Evolutionary conservation across 2,888 invertebrate genomes (phyloP), one percentile per base, ranked within the genome.

Genomic region (Leptopilina syphax): DNA sequence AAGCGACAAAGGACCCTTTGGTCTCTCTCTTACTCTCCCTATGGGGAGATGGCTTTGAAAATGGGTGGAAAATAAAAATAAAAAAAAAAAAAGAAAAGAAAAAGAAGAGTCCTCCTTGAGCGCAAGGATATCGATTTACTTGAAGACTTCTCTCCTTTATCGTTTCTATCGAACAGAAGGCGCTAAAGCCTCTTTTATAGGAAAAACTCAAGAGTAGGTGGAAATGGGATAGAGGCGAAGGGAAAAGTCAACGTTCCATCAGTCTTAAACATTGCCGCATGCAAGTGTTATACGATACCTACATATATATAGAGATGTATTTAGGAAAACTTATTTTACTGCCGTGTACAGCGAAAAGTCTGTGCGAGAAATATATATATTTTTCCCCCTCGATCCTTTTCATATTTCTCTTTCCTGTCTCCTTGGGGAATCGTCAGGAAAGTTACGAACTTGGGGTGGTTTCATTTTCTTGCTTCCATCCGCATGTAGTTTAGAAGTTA

Each of bases 111-210:
- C 68, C 84, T 78, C 77, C 70, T 85, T 85, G 83, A 82, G 65
- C 83, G 79, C 84, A 86, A 85, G 87, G 85, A 79, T 89, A 90
- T 90, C 89, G 90, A 90, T 89, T 89, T 84, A 85, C 85, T 65
- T 83, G 82, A 84, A 81, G 84, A 83, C 82, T 83, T 86, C 8
- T 6, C 81, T 81, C 83, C 83, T 84, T 86, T 85, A 87, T 87
- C 87, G 85, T 79, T 80, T 80, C 82, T 76, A 80, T 78, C 82
- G 73, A 81, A 76, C 81, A 44, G 81, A 79, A 77, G 34, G 77
- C 60, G 77, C 76, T 50, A 82, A 82, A 83, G 83, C 77, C 76
- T 77, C 65, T 76, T 73, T 80, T 66, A 80, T 81, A 73, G 78
- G 66, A 70, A 70, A 50, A 79, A 77, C 67, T 76, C 79, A 34